phyloP scores from a whole-genome alignment of 2,888 invertebrate genomes.

The Pharmacophagus antenor region DNA sequence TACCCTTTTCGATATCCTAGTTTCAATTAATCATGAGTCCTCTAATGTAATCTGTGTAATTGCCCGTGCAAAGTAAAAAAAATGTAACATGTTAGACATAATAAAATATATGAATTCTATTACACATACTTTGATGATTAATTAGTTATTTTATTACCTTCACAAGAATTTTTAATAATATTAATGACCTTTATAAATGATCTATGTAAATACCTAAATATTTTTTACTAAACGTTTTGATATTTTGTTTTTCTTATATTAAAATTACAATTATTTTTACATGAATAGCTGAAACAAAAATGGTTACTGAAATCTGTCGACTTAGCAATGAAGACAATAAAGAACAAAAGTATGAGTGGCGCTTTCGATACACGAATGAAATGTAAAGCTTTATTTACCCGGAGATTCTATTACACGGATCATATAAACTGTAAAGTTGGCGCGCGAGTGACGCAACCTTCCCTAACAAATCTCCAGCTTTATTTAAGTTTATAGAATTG shows the following conservation, averaged over 20 bases:
- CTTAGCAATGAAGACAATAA: slow-evolving; percentile 46
- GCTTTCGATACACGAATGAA: slow-evolving; percentile 55
- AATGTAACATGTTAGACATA: background rate
- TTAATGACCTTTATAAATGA: too few species aligned
- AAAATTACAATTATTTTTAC: too few species aligned
- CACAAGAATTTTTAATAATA: too few species aligned
- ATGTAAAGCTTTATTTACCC: slow-evolving; percentile 73
- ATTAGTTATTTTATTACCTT: background rate
- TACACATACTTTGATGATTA: background rate
- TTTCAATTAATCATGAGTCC: slow-evolving; percentile 1
- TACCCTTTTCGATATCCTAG: background rate
- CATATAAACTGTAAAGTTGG: slow-evolving; percentile 74
- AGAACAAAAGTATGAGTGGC: slow-evolving; percentile 41
- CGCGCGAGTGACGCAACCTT: slow-evolving; percentile 47
- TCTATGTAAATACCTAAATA: too few species aligned
- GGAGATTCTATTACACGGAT: slow-evolving; percentile 74
- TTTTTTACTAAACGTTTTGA: too few species aligned
- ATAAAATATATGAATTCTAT: background rate
- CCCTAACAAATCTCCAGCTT: slow-evolving; percentile 39
- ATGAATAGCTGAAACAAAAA: too few species aligned
- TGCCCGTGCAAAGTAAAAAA: background rate
- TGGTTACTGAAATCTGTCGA: background rate
- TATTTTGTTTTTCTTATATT: too few species aligned
- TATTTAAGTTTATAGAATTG: slow-evolving; percentile 47
- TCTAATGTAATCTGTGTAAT: slow-evolving; percentile 1